Evolutionary conservation across 2,113 vertebrate species (phyloP).

Genomic region (Psophia crepitans): DNA sequence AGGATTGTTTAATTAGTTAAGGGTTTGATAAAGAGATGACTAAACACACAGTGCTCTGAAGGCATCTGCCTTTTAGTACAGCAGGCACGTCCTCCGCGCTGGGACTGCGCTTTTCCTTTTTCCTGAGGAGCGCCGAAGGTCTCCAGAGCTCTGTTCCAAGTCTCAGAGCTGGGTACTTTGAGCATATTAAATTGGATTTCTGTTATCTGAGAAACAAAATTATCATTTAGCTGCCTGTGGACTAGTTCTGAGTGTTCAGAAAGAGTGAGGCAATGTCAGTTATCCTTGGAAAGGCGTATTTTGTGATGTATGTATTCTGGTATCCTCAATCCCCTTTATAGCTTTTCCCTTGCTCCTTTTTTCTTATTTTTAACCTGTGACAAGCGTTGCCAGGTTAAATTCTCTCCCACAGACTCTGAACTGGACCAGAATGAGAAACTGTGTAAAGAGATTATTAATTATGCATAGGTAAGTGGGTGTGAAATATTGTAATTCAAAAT

Average conservation of each 20-base stretch:
- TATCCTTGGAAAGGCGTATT: neutral
- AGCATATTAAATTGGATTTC: neutral
- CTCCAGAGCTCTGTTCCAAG: neutral
- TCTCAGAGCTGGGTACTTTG: neutral
- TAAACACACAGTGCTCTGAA: slow-evolving; percentile 34
- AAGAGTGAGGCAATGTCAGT: neutral
- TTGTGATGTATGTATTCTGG: neutral
- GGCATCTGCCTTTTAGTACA: slow-evolving; percentile 55
- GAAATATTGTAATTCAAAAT: neutral
- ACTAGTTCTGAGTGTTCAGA: neutral
- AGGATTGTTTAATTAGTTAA: slow-evolving; percentile 56
- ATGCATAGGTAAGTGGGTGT: neutral
- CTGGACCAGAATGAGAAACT: neutral
- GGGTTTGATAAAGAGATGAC: slow-evolving; percentile 55
- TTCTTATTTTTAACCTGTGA: neutral
- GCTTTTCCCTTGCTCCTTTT: neutral
- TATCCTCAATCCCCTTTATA: neutral
- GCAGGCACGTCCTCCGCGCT: neutral
- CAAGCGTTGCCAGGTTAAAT: neutral
- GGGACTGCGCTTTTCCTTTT: neutral
- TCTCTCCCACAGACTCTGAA: neutral
- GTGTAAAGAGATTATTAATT: neutral
- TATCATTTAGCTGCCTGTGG: neutral
- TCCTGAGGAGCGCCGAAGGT: neutral
- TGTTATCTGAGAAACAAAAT: neutral